Conservation (phyloP, 2,113 vertebrate species). For the Podilymbus podiceps region DNA sequence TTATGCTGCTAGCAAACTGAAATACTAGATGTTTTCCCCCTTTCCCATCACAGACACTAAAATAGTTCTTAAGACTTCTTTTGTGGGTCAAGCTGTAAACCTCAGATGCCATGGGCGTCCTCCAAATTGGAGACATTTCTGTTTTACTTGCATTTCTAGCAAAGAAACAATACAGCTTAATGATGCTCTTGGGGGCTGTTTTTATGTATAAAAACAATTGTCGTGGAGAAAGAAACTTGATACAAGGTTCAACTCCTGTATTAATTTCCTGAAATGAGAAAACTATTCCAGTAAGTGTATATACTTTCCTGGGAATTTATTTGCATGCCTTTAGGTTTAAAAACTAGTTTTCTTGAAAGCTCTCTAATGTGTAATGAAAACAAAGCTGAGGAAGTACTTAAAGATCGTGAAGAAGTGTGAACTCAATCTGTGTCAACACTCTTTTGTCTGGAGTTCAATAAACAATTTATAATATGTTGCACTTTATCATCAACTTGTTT, state of each 20-base stretch:
- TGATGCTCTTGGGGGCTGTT: neutral
- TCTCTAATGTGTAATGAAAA: neutral
- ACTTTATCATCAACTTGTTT: neutral
- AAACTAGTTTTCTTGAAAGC: neutral
- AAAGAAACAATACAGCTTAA: neutral
- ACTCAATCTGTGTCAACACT: neutral
- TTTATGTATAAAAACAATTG: neutral
- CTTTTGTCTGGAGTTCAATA: neutral
- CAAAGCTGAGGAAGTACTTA: neutral
- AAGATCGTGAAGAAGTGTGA: neutral
- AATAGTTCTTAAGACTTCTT: neutral
- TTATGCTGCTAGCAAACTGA: neutral
- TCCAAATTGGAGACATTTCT: neutral
- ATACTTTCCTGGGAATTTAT: neutral
- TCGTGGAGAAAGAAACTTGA: neutral
- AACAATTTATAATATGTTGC: neutral
- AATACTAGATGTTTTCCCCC: neutral
- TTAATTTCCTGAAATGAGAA: neutral
- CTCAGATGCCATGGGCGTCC: neutral
- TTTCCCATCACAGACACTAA: neutral
- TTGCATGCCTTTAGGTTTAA: neutral
- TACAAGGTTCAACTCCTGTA: neutral
- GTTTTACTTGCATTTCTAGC: neutral
- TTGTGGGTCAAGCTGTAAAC: neutral
- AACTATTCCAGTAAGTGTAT: neutral